Evolutionary conservation across 2,113 vertebrate genomes (phyloP).

Genomic region (Laterallus jamaicensis): DNA sequence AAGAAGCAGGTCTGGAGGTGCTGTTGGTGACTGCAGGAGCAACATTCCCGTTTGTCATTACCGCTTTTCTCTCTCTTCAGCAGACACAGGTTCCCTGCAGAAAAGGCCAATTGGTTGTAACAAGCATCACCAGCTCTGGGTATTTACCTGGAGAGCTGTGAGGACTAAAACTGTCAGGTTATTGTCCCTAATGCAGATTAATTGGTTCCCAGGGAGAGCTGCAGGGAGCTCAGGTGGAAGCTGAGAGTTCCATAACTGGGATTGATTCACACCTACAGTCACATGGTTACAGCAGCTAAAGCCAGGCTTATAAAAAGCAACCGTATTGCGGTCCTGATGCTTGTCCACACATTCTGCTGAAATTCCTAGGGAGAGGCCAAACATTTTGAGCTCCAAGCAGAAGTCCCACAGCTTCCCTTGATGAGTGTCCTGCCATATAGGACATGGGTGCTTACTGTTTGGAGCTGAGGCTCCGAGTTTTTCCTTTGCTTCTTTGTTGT

Average conservation of each 20-base stretch:
- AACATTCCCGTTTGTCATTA: not conserved
- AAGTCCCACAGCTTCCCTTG: not conserved
- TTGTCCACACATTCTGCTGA: not conserved
- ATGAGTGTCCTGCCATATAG: not conserved
- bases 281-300: not conserved
- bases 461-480: fast-evolving
- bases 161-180: not conserved
- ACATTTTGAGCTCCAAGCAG: not conserved
- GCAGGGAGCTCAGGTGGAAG: not conserved
- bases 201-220: not conserved
- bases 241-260: not conserved
- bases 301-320: not conserved
- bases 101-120: not conserved
- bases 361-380: not conserved
- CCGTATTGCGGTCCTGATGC: not conserved
- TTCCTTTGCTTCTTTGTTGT: not conserved
- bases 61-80: not conserved
- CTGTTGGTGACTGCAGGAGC: not conserved
- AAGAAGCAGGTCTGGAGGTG: not conserved
- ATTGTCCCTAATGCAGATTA: not conserved
- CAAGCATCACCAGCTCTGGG: not conserved
- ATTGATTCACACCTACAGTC: not conserved
- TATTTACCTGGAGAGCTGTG: not conserved
- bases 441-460: fast-evolving
- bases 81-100: not conserved